A percentile compares a stretch with the other conserved stretches of the same genome.
phyloP scores from a whole-genome alignment of 2,888 invertebrate genomes.

The Caradrina kadenii region DNA sequence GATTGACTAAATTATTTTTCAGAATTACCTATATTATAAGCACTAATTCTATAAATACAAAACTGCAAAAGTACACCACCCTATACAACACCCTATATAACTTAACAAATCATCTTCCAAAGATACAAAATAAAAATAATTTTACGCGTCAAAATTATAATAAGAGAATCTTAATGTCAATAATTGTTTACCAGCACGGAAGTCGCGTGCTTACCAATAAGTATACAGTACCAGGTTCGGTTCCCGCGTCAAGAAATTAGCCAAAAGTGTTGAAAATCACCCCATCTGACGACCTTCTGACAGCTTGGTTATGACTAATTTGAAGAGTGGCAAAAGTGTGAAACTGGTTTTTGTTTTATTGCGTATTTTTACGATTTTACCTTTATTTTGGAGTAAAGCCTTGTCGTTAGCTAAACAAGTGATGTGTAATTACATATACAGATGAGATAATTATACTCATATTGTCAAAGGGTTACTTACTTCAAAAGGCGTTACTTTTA shows the following conservation, averaged over 20 bases:
- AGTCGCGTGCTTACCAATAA: conserved; percentile 80
- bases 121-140: conserved; percentile 48
- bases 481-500: too few relatives aligned
- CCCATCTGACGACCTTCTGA: conserved; percentile 64
- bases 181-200: conserved; percentile 73
- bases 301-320: conserved; percentile 69
- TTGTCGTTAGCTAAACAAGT: background rate
- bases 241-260: conserved; percentile 64
- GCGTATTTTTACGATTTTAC: conserved; percentile 35
- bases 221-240: conserved; percentile 71
- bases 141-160: conserved; percentile 65
- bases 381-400: background rate
- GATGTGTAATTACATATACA: too few relatives aligned
- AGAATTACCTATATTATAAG: too few relatives aligned
- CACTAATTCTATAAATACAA: too few relatives aligned
- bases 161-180: conserved; percentile 67
- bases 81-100: conserved; percentile 21
- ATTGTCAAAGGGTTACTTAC: too few relatives aligned
- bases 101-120: conserved; percentile 32
- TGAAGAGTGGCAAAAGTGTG: conserved; percentile 57
- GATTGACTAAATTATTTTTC: too few relatives aligned
- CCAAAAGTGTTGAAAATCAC: conserved; percentile 65
- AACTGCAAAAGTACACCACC: conserved; percentile 2
- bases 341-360: conserved; percentile 42
- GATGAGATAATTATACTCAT: too few relatives aligned